These are phyloP conservation scores for Myopa testacea DNA, from an alignment of 2,888 invertebrate genomes.

Conservation along the genomic window DNA sequence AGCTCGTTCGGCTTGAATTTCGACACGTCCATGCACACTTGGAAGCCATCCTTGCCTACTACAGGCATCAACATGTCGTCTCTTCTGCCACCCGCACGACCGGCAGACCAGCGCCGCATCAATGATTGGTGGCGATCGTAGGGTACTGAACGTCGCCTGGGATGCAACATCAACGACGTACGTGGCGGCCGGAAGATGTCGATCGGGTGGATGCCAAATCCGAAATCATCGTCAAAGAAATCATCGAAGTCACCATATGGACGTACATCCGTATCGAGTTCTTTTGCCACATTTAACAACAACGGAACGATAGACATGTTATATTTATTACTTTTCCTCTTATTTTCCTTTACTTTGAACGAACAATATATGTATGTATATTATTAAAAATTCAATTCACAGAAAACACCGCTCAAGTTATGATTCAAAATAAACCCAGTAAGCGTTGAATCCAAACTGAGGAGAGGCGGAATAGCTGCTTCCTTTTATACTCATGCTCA, in stretches of 20 bases:
- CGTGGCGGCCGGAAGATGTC: conserved; percentile 58
- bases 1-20: conserved; percentile 84
- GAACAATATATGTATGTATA: too few species aligned
- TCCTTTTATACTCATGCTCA: background rate
- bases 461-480: too few species aligned
- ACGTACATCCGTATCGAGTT: conserved; percentile 44
- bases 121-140: conserved; percentile 73
- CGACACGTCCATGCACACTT: conserved; percentile 80
- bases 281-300: conserved; percentile 47
- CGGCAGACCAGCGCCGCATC: conserved; percentile 23
- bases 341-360: background rate
- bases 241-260: conserved; percentile 40
- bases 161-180: conserved; percentile 56
- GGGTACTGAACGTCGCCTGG: conserved; percentile 73
- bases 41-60: conserved; percentile 79
- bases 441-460: too few species aligned
- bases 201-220: conserved; percentile 59
- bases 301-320: conserved; percentile 54
- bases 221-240: conserved; percentile 55
- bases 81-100: conserved; percentile 70
- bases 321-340: background rate
- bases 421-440: too few species aligned
- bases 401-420: too few species aligned
- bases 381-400: too few species aligned
- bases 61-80: conserved; percentile 81